Percentiles rank a stretch among this genome's conserved stretches.
Evolutionary conservation across 2,797 vertebrate species (phyloP).

Genomic region (Argyrosomus regius): DNA sequence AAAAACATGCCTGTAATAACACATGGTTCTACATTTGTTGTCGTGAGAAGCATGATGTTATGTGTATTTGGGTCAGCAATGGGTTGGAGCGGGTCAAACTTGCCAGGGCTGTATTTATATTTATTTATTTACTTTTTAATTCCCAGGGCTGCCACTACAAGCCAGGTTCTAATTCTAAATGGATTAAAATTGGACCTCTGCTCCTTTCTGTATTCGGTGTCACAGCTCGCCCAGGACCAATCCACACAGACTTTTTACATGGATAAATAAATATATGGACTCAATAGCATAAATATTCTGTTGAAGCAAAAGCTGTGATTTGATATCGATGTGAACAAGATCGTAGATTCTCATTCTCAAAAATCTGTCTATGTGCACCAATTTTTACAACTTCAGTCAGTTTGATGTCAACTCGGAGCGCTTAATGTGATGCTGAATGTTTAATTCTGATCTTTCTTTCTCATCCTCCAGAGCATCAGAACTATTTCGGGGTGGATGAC

Average conservation of each 20-base stretch:
- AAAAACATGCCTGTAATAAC: not conserved
- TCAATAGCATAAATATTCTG: not conserved
- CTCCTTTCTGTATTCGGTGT: constrained; percentile 40
- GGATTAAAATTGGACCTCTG: constrained; percentile 37
- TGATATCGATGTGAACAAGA: not conserved
- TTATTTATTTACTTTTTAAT: constrained; percentile 42
- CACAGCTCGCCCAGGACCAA: constrained; percentile 8
- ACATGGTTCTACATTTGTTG: not conserved
- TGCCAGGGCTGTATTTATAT: constrained; percentile 38
- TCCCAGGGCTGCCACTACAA: not conserved
- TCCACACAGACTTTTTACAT: constrained; percentile 1
- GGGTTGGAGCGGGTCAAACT: constrained; percentile 20
- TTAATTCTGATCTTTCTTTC: constrained; percentile 27
- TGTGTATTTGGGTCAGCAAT: constrained; percentile 37
- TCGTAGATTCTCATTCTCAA: not conserved
- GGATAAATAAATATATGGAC: not conserved
- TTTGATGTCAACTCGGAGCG: not conserved
- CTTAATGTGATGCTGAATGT: not conserved
- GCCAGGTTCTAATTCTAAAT: constrained; percentile 50
- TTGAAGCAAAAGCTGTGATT: not conserved
- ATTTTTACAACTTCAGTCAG: not conserved
- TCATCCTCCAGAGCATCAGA: constrained; percentile 92
- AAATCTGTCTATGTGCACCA: not conserved
- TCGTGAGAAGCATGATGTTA: not conserved
- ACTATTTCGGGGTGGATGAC: constrained; percentile 97